Evolutionary conservation across 2,888 invertebrate genomes (phyloP).

Genomic region (Drosophila birchii): DNA sequence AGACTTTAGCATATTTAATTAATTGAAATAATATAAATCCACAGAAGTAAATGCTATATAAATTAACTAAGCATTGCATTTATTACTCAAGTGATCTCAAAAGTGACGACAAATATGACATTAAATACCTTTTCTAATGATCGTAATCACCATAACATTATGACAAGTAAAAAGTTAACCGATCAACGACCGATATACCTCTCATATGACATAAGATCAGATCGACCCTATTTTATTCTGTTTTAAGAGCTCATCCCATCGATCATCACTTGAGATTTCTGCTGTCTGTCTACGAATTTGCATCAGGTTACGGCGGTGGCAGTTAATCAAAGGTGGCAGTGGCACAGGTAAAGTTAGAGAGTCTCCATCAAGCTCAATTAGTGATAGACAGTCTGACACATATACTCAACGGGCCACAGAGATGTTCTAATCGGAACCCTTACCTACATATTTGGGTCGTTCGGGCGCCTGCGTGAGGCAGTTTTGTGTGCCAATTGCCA

Average conservation of each 20-base stretch:
- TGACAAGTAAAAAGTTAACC: not conserved
- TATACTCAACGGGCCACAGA: conserved; percentile 74
- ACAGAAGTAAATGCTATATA: not conserved
- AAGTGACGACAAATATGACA: not conserved
- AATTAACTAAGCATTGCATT: not conserved
- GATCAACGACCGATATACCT: too few species aligned
- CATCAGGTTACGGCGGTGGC: conserved; percentile 72
- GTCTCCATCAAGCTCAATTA: conserved; percentile 61
- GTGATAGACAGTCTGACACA: conserved; percentile 68
- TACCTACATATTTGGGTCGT: conserved; percentile 53
- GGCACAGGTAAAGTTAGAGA: conserved; percentile 5
- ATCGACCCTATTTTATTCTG: conserved; percentile 1
- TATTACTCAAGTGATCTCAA: not conserved
- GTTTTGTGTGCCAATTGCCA: conserved; percentile 71
- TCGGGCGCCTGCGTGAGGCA: conserved; percentile 39
- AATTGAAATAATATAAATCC: too few species aligned
- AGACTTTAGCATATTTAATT: too few species aligned
- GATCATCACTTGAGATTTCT: not conserved
- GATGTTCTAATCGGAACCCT: conserved; percentile 63
- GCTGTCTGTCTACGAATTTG: conserved; percentile 49
- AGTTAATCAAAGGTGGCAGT: conserved; percentile 66
- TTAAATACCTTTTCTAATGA: not conserved
- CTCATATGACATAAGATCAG: not conserved
- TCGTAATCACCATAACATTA: not conserved
- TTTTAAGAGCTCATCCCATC: not conserved